Conservation (phyloP, 2,888 invertebrate genomes). For the Caenorhabditis becei region DNA sequence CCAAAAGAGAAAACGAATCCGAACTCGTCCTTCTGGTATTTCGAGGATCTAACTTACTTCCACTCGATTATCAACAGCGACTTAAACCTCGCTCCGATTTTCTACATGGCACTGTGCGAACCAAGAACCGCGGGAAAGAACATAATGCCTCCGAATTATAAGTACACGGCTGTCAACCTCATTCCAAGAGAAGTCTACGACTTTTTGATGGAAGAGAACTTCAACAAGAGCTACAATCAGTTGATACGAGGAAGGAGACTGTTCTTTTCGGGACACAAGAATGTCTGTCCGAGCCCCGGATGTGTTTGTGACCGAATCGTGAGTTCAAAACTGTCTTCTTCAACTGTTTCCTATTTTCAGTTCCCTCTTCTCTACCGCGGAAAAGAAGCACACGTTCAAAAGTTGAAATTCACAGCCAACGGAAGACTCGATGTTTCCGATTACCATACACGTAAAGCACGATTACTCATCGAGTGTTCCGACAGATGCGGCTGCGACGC, state of each 20-base stretch:
- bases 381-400: too few species aligned
- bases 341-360: constrained; percentile 33
- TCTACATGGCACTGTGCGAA: constrained; percentile 3
- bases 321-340: too few species aligned
- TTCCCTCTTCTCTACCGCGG: neutral
- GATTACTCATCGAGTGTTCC: constrained; percentile 23
- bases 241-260: neutral
- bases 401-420: neutral
- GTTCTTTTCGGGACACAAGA: neutral
- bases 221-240: too few species aligned
- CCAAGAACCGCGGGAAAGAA: neutral
- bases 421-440: neutral
- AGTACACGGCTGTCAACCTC: constrained; percentile 34
- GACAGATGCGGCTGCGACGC: constrained; percentile 21
- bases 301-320: constrained; percentile 12
- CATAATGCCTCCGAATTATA: constrained; percentile 3
- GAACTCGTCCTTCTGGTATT: constrained; percentile 8
- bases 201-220: neutral
- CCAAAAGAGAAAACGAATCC: neutral
- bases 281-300: neutral
- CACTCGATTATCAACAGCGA: constrained; percentile 26
- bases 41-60: constrained; percentile 41
- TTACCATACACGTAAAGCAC: neutral
- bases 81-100: constrained; percentile 15
- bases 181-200: neutral